Conservation (phyloP, 1,140 invertebrate genomes). For the Mizuhopecten yessoensis region DNA sequence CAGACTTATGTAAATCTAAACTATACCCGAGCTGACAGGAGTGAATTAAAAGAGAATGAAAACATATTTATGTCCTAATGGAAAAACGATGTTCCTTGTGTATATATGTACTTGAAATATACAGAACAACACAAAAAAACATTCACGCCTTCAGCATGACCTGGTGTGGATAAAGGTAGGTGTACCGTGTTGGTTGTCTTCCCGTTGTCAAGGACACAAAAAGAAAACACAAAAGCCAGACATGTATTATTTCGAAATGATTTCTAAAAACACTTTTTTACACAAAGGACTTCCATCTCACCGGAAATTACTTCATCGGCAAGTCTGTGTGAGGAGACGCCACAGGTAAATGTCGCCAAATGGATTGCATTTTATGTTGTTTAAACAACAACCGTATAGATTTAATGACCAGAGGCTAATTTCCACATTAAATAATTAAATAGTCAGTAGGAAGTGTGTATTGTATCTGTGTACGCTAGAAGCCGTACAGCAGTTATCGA, state of each 20-base stretch:
- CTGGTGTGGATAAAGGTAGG: no score
- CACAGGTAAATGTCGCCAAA: background rate
- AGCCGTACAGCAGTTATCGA: no score
- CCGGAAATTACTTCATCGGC: background rate
- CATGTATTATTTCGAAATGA: background rate
- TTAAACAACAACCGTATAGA: background rate
- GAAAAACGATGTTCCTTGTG: background rate
- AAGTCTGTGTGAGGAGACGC: background rate
- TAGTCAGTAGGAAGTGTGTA: no score
- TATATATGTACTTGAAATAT: background rate
- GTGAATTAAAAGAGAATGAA: background rate
- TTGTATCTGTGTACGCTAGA: no score
- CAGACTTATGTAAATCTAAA: background rate
- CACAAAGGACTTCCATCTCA: background rate
- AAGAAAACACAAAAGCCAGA: background rate
- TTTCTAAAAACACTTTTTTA: background rate
- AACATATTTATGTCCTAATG: background rate
- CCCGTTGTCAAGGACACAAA: background rate
- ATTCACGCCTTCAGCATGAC: background rate
- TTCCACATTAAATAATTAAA: no score
- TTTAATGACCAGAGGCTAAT: background rate
- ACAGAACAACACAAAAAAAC: background rate
- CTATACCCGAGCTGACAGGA: background rate
- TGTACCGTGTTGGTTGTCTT: no score
- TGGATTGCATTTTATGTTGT: slow-evolving; percentile 1